A percentile compares a stretch with the other conserved stretches of the same genome.
These are phyloP conservation scores for Microcaecilia unicolor DNA, from an alignment of 2,797 vertebrate genomes.

Conservation along the genomic window DNA sequence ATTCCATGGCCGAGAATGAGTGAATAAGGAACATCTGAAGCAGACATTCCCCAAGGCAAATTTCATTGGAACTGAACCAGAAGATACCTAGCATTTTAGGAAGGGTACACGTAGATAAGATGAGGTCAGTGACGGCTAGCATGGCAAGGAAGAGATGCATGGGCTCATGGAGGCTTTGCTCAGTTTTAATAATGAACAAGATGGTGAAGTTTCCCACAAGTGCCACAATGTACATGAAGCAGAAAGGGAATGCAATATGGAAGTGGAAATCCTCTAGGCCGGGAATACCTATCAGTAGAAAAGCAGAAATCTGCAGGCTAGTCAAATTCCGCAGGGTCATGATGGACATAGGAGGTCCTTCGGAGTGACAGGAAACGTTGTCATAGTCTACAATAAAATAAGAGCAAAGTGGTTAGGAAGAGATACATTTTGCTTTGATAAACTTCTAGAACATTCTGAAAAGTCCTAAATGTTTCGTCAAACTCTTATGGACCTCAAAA, in stretches of 20 bases:
- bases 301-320: background rate
- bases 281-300: conserved; percentile 9
- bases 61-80: conserved; percentile 36
- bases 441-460: too few species aligned
- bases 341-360: too few species aligned
- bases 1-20: conserved; percentile 48
- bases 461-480: too few species aligned
- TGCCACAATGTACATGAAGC: conserved; percentile 16
- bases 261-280: conserved; percentile 1
- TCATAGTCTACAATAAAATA: too few species aligned
- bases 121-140: conserved; percentile 43
- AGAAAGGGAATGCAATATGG: conserved; percentile 18
- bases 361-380: too few species aligned
- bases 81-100: conserved; percentile 51
- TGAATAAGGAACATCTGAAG: conserved; percentile 69
- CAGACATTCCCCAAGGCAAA: conserved; percentile 53
- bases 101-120: conserved; percentile 49
- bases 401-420: too few species aligned
- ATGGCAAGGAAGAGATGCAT: conserved; percentile 69
- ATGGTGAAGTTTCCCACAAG: conserved; percentile 50
- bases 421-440: too few species aligned
- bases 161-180: conserved; percentile 50
- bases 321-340: too few species aligned
- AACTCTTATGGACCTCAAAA: too few species aligned
- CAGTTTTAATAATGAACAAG: conserved; percentile 35